Conservation (phyloP, 2,888 invertebrate genomes). For the Xylota sylvarum region DNA sequence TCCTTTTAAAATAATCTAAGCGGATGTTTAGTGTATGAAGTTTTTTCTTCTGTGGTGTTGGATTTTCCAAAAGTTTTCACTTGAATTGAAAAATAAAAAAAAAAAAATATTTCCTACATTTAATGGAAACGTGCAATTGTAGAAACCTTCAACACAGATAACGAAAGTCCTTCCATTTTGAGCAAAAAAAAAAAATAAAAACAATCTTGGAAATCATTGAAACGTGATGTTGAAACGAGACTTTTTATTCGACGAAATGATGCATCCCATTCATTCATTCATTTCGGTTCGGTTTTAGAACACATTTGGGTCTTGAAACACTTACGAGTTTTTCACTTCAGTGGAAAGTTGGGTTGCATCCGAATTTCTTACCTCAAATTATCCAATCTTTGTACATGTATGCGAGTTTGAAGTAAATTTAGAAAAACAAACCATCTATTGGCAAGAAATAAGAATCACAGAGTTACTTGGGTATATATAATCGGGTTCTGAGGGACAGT, state of each 20-base stretch:
- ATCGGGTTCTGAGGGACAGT: too few relatives aligned
- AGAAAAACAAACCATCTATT: too few relatives aligned
- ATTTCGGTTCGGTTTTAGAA: not conserved
- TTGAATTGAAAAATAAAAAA: constrained; percentile 36
- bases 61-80: constrained; percentile 48
- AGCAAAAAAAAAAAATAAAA: not conserved
- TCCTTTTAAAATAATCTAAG: constrained; percentile 59
- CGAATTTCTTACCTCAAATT: too few relatives aligned
- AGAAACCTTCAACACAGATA: constrained; percentile 4
- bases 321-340: not conserved
- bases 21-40: constrained; percentile 46
- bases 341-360: not conserved
- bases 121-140: constrained; percentile 40
- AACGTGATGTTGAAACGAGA: constrained; percentile 41
- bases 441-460: too few relatives aligned
- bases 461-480: too few relatives aligned
- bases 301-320: not conserved
- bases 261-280: not conserved
- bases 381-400: too few relatives aligned
- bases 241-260: constrained; percentile 35
- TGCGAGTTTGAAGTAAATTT: too few relatives aligned
- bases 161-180: constrained; percentile 8
- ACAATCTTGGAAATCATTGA: constrained; percentile 24
- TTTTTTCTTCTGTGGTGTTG: constrained; percentile 13
- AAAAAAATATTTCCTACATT: constrained; percentile 40